phyloP scores from a whole-genome alignment of 2,113 vertebrate species.

The Illadopsis cleaveri region DNA sequence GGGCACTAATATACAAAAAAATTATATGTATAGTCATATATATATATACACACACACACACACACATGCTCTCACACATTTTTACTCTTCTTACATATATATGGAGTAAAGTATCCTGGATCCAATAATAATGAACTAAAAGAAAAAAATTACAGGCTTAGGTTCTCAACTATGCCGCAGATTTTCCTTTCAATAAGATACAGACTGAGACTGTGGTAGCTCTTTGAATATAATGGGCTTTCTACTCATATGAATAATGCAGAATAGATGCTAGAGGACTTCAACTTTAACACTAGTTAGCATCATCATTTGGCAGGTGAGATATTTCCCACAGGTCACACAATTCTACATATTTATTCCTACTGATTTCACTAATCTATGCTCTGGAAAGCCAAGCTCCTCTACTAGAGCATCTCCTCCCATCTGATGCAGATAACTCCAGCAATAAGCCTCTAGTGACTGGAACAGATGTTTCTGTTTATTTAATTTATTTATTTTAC shows the following conservation, averaged over 20 bases:
- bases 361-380: conserved; percentile 39
- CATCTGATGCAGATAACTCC: neutral
- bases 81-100: neutral
- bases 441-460: conserved; percentile 34
- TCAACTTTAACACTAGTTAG: neutral
- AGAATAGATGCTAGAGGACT: conserved; percentile 6
- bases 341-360: conserved; percentile 23
- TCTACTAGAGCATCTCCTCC: neutral
- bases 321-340: neutral
- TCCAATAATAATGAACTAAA: neutral
- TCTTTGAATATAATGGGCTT: neutral
- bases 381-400: neutral
- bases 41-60: neutral
- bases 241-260: neutral
- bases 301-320: neutral
- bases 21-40: neutral
- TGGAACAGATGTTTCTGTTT: conserved; percentile 55
- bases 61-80: neutral
- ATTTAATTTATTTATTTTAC: conserved; percentile 63
- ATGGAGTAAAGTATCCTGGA: neutral
- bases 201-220: neutral
- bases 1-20: neutral
- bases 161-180: neutral
- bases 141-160: neutral
- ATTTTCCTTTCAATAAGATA: neutral